These are phyloP conservation scores for Rostratula benghalensis DNA, from an alignment of 2,113 vertebrate genomes.

Conservation along the genomic window DNA sequence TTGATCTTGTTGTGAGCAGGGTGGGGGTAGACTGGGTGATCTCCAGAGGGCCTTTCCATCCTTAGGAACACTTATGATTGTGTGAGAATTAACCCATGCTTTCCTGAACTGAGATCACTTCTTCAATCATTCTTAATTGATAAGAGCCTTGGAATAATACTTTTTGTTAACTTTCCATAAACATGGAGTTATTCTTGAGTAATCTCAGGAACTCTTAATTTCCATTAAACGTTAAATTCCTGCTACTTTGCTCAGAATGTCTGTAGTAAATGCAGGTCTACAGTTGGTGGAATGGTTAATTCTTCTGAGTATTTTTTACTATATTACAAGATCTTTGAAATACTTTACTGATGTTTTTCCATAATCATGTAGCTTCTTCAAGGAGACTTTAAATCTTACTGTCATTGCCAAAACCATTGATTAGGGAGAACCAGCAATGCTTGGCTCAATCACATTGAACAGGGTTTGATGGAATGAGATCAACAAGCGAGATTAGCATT, in stretches of 20 bases:
- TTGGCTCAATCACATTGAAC: neutral
- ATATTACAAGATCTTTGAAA: neutral
- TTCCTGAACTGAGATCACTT: neutral
- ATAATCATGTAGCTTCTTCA: neutral
- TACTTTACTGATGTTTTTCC: neutral
- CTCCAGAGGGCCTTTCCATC: neutral
- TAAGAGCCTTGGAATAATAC: neutral
- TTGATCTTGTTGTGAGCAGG: neutral
- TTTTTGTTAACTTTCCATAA: neutral
- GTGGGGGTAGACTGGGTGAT: neutral
- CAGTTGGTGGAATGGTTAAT: neutral
- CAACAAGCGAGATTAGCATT: neutral
- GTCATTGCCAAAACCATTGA: neutral
- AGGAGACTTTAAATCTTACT: neutral
- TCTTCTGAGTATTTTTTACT: neutral
- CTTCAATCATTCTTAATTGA: neutral
- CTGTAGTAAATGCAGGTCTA: neutral
- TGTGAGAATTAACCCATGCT: neutral
- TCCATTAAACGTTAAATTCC: neutral
- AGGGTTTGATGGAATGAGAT: neutral
- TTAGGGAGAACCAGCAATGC: neutral
- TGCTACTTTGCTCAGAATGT: neutral
- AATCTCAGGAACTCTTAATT: neutral
- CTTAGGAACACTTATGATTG: neutral
- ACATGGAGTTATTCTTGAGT: neutral